A percentile compares a stretch with the other conserved stretches of the same genome.
Conservation (phyloP, 2,888 invertebrate genomes). For the Clitarchus hookeri region DNA sequence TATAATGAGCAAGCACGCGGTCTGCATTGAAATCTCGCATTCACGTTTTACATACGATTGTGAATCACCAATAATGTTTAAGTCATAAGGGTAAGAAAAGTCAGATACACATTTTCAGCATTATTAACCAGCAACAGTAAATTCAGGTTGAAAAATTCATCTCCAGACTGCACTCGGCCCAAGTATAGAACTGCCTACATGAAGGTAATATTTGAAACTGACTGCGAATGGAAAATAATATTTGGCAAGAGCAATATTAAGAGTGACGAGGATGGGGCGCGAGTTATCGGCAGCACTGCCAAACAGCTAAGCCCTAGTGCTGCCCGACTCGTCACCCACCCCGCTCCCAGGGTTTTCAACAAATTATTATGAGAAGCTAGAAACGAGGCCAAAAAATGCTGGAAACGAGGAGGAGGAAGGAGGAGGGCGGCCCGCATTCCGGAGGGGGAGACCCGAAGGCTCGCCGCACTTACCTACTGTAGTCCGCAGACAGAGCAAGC, state of each 20-base stretch:
- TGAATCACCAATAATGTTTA: no score
- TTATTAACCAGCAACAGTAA: not conserved
- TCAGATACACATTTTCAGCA: no score
- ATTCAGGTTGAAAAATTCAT: no score
- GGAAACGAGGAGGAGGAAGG: constrained; percentile 46
- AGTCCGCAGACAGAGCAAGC: constrained; percentile 10
- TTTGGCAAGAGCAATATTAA: not conserved
- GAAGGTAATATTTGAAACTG: not conserved
- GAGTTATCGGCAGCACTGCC: not conserved
- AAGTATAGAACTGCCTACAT: no score
- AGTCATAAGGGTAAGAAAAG: no score
- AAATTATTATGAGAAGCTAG: constrained; percentile 23
- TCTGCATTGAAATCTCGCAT: not conserved
- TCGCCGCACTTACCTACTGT: constrained; percentile 3
- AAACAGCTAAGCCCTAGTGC: not conserved
- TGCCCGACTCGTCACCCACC: not conserved
- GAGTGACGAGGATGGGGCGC: not conserved
- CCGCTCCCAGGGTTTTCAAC: not conserved
- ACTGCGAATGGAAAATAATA: not conserved
- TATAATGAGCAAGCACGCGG: not conserved
- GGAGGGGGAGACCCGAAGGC: constrained; percentile 19
- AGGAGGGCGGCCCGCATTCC: not conserved
- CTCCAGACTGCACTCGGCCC: no score
- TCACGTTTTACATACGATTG: no score
- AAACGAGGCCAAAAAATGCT: constrained; percentile 48